phyloP scores from a whole-genome alignment of 1,140 invertebrate genomes.

The Sitodiplosis mosellana region DNA sequence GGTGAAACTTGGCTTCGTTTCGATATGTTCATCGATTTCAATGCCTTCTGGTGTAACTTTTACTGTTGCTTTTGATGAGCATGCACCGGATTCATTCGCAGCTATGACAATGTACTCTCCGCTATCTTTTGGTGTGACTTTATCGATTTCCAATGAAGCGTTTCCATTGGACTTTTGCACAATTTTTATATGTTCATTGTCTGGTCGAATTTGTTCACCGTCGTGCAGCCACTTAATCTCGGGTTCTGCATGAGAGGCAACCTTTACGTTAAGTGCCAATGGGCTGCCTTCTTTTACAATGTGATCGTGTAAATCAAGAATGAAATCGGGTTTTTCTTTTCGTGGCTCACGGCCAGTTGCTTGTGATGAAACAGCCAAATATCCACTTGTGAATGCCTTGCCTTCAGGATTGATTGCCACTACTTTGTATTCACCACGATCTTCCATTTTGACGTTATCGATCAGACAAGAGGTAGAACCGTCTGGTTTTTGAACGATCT shows the following conservation, averaged over 20 bases:
- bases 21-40: not conserved
- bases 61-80: not conserved
- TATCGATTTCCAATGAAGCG: slow-evolving; percentile 36
- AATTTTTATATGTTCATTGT: slow-evolving; percentile 28
- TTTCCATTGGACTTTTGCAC: slow-evolving; percentile 29
- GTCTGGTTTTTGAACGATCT: slow-evolving; percentile 61
- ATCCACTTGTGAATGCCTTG: slow-evolving; percentile 49
- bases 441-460: slow-evolving; percentile 63
- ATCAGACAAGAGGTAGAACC: slow-evolving; percentile 76
- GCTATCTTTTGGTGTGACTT: slow-evolving; percentile 38
- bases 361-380: slow-evolving; percentile 44
- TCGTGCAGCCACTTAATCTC: not conserved
- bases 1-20: no score
- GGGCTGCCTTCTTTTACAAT: slow-evolving; percentile 36
- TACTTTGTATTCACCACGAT: slow-evolving; percentile 75
- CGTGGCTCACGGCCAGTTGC: slow-evolving; percentile 39
- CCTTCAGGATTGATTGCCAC: slow-evolving; percentile 70
- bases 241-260: not conserved
- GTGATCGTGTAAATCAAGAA: slow-evolving; percentile 33
- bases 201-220: not conserved
- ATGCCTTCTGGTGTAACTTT: not conserved
- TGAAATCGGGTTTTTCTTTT: not conserved
- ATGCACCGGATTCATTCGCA: slow-evolving; percentile 28
- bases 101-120: slow-evolving; percentile 48
- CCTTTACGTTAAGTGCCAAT: not conserved